These are phyloP conservation scores for Galerucella calmariensis DNA, from an alignment of 2,888 invertebrate genomes.

Conservation along the genomic window DNA sequence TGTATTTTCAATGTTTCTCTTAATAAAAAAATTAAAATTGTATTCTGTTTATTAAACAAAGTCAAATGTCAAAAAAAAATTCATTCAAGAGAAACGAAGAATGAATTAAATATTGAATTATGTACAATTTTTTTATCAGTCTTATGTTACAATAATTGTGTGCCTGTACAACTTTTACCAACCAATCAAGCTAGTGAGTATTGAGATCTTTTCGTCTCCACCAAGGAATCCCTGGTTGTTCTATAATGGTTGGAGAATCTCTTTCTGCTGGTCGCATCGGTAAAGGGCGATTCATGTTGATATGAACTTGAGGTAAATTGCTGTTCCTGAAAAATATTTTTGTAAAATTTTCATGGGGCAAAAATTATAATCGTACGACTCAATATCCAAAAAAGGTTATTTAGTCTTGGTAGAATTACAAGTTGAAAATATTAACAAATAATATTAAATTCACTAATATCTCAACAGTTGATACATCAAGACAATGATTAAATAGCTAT, in stretches of 20 bases:
- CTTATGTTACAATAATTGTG: constrained; percentile 14
- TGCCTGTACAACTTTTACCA: constrained; percentile 23
- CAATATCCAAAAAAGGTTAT: no score
- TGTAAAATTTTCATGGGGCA: no score
- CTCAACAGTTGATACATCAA: no score
- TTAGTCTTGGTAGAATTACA: no score
- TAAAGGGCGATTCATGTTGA: constrained; percentile 39
- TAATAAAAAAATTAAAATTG: background rate
- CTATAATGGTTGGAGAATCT: constrained; percentile 44
- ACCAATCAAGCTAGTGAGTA: constrained; percentile 39
- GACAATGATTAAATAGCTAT: no score
- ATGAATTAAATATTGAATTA: constrained; percentile 9
- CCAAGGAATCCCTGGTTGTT: constrained; percentile 65
- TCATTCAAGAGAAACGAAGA: background rate
- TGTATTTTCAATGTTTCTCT: background rate
- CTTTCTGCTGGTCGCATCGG: constrained; percentile 46
- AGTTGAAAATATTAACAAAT: no score
- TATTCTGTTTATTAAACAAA: no score
- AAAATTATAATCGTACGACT: no score
- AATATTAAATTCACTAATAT: no score
- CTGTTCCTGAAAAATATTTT: constrained; percentile 39
- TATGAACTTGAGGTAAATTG: constrained; percentile 50
- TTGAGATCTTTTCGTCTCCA: constrained; percentile 63
- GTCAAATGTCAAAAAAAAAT: no score
- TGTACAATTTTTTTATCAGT: constrained; percentile 17